Evolutionary conservation across 2,113 vertebrate species (phyloP).

Genomic region (Corydoras maculifer): DNA sequence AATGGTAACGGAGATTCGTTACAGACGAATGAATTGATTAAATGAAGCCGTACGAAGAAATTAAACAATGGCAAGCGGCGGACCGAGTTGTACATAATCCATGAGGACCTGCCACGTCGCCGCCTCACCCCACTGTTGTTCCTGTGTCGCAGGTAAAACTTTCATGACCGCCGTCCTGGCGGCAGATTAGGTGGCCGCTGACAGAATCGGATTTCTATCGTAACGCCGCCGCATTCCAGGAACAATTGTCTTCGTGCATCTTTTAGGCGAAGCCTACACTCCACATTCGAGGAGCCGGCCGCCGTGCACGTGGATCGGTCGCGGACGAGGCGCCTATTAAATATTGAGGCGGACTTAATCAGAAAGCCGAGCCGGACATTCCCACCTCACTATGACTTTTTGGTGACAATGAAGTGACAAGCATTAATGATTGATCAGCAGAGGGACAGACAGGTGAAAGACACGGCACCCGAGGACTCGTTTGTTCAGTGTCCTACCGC

Average conservation of each 20-base stretch:
- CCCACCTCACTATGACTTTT: conserved; percentile 66
- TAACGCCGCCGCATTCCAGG: conserved; percentile 2
- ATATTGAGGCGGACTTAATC: conserved; percentile 68
- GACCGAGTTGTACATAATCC: conserved; percentile 56
- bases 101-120: conserved; percentile 49
- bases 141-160: conserved; percentile 55
- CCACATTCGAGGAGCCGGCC: not conserved
- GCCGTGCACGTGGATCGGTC: conserved; percentile 34
- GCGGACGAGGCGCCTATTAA: conserved; percentile 64
- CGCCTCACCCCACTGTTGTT: conserved; percentile 55
- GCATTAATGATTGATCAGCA: conserved; percentile 67
- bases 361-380: conserved; percentile 69
- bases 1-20: conserved; percentile 35
- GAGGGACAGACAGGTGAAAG: conserved; percentile 46
- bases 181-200: conserved; percentile 48
- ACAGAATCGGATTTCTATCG: conserved; percentile 36
- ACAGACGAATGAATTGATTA: conserved; percentile 16
- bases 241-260: not conserved
- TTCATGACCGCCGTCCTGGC: conserved; percentile 53
- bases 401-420: conserved; percentile 61
- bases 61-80: conserved; percentile 35
- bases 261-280: not conserved
- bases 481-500: not conserved
- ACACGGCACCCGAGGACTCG: not conserved
- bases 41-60: conserved; percentile 30